Base-by-base conservation (phyloP, 2,797 vertebrate genomes). In the Rhynchotus rufescens region DNA sequence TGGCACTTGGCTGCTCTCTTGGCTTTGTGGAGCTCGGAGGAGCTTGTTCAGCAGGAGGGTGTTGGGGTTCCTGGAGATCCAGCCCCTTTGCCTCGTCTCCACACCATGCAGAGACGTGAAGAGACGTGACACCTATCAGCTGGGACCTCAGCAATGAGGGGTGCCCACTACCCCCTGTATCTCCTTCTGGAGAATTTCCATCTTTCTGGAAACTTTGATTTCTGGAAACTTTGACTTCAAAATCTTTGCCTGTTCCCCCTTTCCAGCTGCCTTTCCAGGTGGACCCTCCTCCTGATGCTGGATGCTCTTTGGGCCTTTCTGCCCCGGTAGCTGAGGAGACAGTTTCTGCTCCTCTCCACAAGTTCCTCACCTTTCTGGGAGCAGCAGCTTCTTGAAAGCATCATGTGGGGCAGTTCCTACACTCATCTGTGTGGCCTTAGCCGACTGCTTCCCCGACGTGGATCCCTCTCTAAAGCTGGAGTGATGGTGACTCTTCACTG, bases 381-480 rank as follows among this genome's bases (percentile, higher is more conserved):
- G 57, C 73, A 87, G 67, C 62, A 94, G 74, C 32, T 69, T 73
- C 74, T 71, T 34, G 20, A n/a, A 59, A 91, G 36, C n/a, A 36
- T 23, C 25, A 80, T 61, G 52, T 91, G 80, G 52, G 88, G 80
- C 88, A 89, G 80, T 10, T 79, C 36, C 60, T 90, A 54, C 22
- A 2, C 65, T 91, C 47, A 74, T 73, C 52, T 40, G 62, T 67
- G 49, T 87, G 94, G 86, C 84, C 94, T 94, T 59, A 57, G 67
- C 93, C 72, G 61, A 12, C 86, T 74, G 44, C 32, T 54, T 64
- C 72, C 67, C 82, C 56, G 62, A 26, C 67, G 86, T 74, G 42
- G 86, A 81, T 90, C 73, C 75, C 32, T 49, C 65, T 23, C 64
- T 61, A 36, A 64, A 84, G 57, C 66, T 75, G 68, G 60, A 76